phyloP scores from a whole-genome alignment of 30 jellyfish, hydroid and myxozoan genomes.

The Nemopilema nomurai region DNA sequence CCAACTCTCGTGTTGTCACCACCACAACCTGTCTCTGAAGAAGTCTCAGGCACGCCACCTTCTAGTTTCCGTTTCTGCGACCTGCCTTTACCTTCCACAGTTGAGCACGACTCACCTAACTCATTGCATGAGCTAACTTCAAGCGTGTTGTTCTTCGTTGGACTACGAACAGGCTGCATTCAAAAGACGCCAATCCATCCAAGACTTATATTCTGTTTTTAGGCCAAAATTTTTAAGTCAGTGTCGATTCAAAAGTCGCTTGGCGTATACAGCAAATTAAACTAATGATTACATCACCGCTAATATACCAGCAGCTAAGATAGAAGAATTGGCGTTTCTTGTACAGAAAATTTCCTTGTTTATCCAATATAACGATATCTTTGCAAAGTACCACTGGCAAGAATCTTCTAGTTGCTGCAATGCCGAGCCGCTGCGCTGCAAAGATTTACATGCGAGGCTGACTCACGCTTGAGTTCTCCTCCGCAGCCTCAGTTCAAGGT shows the following conservation, averaged over 20 bases:
- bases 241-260: background rate
- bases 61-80: conserved; percentile 44
- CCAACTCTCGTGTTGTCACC: background rate
- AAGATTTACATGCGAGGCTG: too few relatives aligned
- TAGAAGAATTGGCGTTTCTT: background rate
- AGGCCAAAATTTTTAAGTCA: conserved; percentile 25
- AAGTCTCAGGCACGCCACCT: background rate
- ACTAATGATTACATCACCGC: background rate
- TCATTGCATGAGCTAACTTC: conserved; percentile 37
- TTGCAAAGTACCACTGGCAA: too few relatives aligned
- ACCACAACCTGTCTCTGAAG: background rate
- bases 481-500: too few relatives aligned
- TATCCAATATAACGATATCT: too few relatives aligned
- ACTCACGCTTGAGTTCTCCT: too few relatives aligned
- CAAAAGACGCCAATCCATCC: conserved; percentile 46
- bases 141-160: conserved; percentile 3
- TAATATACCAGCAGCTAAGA: background rate
- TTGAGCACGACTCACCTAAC: conserved; percentile 7
- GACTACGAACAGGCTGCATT: conserved; percentile 41
- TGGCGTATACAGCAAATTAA: background rate
- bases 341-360: too few relatives aligned
- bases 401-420: too few relatives aligned
- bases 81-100: conserved; percentile 36
- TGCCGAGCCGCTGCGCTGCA: too few relatives aligned
- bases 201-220: background rate